phyloP scores from a whole-genome alignment of 2,113 vertebrate species.

The Campylorhamphus procurvoides region DNA sequence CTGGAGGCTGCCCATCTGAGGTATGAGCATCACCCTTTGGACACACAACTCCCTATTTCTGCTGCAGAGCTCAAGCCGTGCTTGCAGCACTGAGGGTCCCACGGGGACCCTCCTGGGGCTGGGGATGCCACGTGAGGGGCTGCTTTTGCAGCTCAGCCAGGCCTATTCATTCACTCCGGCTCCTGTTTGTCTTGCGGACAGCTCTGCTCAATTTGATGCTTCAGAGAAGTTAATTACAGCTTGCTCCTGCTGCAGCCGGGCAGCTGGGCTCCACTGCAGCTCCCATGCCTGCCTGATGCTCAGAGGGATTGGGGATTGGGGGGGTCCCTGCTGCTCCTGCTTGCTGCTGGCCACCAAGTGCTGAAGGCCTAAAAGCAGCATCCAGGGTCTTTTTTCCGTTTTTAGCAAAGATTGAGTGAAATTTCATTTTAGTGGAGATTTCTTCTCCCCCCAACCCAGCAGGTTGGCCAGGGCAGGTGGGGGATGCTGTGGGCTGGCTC shows the following conservation, averaged over 20 bases:
- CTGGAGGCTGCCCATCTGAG: neutral
- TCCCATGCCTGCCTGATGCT: neutral
- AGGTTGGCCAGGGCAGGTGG: neutral
- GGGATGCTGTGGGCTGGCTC: neutral
- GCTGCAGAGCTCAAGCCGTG: neutral
- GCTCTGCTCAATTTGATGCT: neutral
- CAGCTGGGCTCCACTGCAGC: constrained; percentile 25
- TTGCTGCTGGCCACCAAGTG: neutral
- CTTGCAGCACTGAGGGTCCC: neutral
- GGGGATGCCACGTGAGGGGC: neutral
- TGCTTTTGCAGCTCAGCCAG: neutral
- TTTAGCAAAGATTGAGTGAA: too few species aligned
- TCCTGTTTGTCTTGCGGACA: neutral
- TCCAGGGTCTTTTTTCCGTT: neutral
- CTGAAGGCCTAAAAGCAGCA: neutral
- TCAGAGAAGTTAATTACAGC: constrained; percentile 51
- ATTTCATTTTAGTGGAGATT: neutral
- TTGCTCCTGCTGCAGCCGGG: constrained; percentile 30
- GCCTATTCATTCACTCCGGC: neutral
- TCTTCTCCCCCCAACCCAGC: neutral
- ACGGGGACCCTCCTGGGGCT: rapidly evolving
- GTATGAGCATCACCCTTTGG: neutral
- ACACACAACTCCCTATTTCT: neutral
- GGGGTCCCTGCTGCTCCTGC: neutral
- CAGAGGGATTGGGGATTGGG: neutral